A percentile compares a stretch with the other conserved stretches of the same genome.
These are phyloP conservation scores for Setophaga petechia DNA, from an alignment of 2,113 vertebrate species.

Conservation along the genomic window DNA sequence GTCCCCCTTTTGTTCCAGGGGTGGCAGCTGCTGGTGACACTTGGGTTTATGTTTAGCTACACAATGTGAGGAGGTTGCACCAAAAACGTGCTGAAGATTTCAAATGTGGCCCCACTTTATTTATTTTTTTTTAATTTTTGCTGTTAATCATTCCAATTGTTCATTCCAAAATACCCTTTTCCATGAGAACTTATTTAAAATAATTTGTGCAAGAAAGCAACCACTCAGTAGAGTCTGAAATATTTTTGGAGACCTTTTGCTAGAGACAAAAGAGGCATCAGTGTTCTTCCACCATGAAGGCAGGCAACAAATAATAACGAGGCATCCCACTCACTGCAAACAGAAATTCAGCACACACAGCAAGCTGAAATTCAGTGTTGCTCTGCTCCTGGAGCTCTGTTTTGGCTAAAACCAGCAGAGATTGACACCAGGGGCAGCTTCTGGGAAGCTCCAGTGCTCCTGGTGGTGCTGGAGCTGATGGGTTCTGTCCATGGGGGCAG, in stretches of 20 bases:
- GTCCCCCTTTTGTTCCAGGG: fast-evolving
- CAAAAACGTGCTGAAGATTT: neutral
- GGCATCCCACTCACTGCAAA: neutral
- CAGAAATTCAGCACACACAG: neutral
- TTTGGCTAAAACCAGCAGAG: neutral
- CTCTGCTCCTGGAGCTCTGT: neutral
- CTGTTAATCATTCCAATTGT: neutral
- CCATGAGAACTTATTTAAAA: neutral
- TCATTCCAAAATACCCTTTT: neutral
- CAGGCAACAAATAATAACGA: neutral
- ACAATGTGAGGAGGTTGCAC: neutral
- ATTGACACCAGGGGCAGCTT: neutral
- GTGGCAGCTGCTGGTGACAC: neutral
- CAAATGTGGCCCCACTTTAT: neutral
- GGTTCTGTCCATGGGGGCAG: neutral
- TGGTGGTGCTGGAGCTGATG: neutral
- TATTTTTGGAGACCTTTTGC: neutral
- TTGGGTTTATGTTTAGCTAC: neutral
- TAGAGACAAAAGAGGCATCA: fast-evolving
- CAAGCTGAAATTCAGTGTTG: neutral
- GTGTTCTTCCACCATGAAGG: neutral
- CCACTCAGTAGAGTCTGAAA: neutral
- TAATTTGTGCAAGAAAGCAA: neutral
- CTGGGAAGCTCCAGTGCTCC: neutral
- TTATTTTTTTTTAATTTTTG: neutral